Evolutionary conservation across 2,797 vertebrate species (phyloP).

Genomic region (Hipposideros larvatus): DNA sequence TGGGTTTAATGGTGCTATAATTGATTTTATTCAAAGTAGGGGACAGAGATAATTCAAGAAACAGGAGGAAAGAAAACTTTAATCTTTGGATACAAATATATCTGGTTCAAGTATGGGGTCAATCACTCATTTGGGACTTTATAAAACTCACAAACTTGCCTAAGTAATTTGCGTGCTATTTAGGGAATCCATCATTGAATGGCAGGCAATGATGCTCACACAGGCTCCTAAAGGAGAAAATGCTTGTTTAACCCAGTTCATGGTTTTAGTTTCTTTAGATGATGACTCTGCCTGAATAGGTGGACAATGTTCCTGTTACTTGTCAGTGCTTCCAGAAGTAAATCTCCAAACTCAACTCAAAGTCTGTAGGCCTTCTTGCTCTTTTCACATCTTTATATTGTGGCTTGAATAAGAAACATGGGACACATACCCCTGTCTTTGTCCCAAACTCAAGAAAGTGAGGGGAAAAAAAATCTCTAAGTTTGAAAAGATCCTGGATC

Average conservation of each 20-base stretch:
- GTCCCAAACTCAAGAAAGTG: not conserved
- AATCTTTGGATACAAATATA: not conserved
- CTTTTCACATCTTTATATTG: not conserved
- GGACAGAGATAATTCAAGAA: not conserved
- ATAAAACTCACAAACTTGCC: not conserved
- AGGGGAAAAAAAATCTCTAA: not conserved
- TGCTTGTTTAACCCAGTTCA: not conserved
- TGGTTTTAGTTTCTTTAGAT: not conserved
- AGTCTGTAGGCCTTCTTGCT: fast-evolving
- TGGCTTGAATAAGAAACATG: not conserved
- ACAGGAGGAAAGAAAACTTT: not conserved
- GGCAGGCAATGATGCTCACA: not conserved
- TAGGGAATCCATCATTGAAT: not conserved
- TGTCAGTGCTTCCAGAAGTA: not conserved
- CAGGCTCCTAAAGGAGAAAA: not conserved
- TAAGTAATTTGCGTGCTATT: not conserved
- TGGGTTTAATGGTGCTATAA: not conserved
- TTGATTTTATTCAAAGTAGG: not conserved
- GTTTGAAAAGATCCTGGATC: not conserved
- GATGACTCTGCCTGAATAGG: not conserved
- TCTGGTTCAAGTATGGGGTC: not conserved
- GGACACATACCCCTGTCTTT: not conserved
- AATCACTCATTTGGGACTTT: not conserved
- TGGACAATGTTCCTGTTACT: not conserved
- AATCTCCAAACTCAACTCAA: not conserved